phyloP scores from a whole-genome alignment of 2,113 vertebrate species.

The Lonchura striata region DNA sequence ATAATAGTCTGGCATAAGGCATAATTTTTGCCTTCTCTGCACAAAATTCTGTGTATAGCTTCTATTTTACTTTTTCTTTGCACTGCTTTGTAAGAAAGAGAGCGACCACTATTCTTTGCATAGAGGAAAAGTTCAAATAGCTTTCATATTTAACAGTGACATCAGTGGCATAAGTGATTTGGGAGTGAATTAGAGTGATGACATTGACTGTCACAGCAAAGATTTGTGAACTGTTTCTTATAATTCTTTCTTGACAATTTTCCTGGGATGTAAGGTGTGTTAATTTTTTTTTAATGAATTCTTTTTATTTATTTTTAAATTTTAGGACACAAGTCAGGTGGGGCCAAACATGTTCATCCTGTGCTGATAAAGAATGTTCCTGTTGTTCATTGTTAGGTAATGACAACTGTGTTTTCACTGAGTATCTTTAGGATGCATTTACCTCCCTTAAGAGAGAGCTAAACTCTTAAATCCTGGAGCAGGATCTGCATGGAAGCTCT shows the following conservation, averaged over 20 bases:
- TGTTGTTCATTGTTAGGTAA: neutral
- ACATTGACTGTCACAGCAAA: neutral
- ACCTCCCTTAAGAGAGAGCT: neutral
- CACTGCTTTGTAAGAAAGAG: constrained; percentile 10
- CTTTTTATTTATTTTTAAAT: neutral
- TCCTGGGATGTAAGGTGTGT: fast-evolving
- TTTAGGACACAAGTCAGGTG: neutral
- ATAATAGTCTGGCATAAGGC: constrained; percentile 56
- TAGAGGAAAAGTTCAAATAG: neutral
- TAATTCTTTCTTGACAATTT: neutral
- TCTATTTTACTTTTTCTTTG: constrained; percentile 53
- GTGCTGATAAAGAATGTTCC: neutral
- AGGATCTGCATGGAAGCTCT: neutral
- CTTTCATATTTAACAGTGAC: constrained; percentile 2
- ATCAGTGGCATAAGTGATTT: neutral
- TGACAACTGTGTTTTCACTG: neutral
- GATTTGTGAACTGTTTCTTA: neutral
- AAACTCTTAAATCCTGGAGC: neutral
- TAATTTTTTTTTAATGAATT: neutral
- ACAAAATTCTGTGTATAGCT: constrained; percentile 42
- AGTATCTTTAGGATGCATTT: neutral
- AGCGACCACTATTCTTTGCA: neutral
- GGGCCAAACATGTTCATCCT: neutral
- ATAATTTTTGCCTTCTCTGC: constrained; percentile 65
- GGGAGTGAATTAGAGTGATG: neutral